phyloP scores from a whole-genome alignment of 2,113 vertebrate species.

The Leuciscus idus region DNA sequence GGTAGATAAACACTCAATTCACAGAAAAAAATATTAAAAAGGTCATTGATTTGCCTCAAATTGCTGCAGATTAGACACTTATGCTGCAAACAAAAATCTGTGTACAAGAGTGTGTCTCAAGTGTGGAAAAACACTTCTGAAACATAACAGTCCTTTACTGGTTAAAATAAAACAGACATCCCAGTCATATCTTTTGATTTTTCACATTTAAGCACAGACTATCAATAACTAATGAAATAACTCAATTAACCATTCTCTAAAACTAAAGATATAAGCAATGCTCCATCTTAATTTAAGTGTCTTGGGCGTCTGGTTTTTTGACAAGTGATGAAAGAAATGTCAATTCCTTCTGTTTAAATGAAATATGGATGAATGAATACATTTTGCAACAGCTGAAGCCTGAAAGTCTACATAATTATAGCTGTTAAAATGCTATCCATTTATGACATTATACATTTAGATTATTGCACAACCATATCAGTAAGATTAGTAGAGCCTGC shows the following conservation, averaged over 20 bases:
- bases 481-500: background rate
- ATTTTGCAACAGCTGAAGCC: background rate
- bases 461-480: background rate
- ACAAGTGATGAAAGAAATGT: background rate
- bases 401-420: slow-evolving; percentile 1
- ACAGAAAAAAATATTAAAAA: background rate
- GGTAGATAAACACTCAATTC: background rate
- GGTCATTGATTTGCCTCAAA: background rate
- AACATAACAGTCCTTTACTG: background rate
- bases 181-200: background rate
- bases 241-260: background rate
- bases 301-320: background rate
- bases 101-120: background rate
- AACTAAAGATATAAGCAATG: background rate
- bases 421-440: background rate
- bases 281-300: background rate
- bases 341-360: background rate
- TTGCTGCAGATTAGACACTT: background rate
- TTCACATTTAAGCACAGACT: background rate
- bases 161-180: background rate
- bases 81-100: background rate
- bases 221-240: background rate
- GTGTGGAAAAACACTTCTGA: background rate
- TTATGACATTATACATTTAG: background rate
- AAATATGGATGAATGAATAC: background rate